Evolutionary conservation across 1,140 invertebrate species (phyloP), one percentile per base, ranked within the genome.

Genomic region (Caenorhabditis remanei): DNA sequence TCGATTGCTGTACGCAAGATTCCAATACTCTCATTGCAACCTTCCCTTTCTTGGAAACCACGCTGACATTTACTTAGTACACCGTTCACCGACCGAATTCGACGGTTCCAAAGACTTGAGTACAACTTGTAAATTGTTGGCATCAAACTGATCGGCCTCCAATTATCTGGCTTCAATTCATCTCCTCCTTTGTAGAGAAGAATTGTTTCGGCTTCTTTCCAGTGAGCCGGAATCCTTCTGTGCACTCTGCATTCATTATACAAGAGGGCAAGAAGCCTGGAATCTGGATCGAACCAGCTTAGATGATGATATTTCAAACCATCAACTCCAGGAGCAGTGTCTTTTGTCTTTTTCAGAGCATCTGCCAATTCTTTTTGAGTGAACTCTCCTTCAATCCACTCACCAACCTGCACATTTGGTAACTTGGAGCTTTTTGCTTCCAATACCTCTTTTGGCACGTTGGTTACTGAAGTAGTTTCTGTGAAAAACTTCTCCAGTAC

Each of bases 21-120:
- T 11, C 61, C 61, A 13, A 65, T 32, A 13, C 61, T 65, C n/a
- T 65, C 32, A 16, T 65, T 71, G 41, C 65, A 71, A 4, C 65
- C 40, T 71, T 71, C 65, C 16, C 65, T 6, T 71, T 71, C 65
- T 46, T 71, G 65, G 65, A 71, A 71, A 16, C 65, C 65, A 7
- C 65, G 11, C 19, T 71, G 41, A n/a, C 65, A 71, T 16, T 46
- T 71, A 41, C 65, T 71, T 41, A 71, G 16, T 43, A 71, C 21
- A 4, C 41, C 65, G 4, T 7, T 7, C 1, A 71, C 41, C 11
- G 40, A 43, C 16, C 65, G 11, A n/a, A 71, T 71, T 46, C 65
- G 14, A 0, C 41, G 41, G 8, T 61, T 61, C 56, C 56, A 61
- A 16, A 61, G n/a, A 24, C 56, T 61, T 21, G 56, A 61, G 8